Evolutionary conservation across 2,113 vertebrate genomes (phyloP).

Genomic region (Pitta sordida): DNA sequence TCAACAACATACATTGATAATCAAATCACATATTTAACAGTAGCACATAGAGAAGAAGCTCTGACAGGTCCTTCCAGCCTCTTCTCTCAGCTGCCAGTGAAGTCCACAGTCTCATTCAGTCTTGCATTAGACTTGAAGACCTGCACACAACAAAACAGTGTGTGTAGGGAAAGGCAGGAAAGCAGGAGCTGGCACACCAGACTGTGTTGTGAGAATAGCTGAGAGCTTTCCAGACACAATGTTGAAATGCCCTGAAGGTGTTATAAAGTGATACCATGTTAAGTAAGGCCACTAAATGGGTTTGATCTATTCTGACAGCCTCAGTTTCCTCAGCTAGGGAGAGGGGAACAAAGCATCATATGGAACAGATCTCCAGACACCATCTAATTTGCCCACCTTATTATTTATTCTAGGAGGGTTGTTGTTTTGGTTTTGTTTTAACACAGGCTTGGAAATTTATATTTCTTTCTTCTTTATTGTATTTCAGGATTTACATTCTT

Average conservation of each 20-base stretch:
- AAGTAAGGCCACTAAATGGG: not conserved
- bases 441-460: not conserved
- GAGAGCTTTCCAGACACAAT: not conserved
- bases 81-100: not conserved
- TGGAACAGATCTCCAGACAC: not conserved
- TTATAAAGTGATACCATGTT: not conserved
- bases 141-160: not conserved
- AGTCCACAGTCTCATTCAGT: not conserved
- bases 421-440: not conserved
- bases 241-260: not conserved
- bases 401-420: not conserved
- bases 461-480: not conserved
- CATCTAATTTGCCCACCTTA: not conserved
- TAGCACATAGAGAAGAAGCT: not conserved
- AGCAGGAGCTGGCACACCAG: not conserved
- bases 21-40: not conserved
- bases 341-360: not conserved
- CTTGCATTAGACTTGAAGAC: not conserved
- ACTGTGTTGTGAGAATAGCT: not conserved
- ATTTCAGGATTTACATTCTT: not conserved
- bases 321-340: not conserved
- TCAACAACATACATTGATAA: not conserved
- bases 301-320: not conserved
- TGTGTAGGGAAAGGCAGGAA: not conserved
- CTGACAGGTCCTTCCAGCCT: not conserved